Evolutionary conservation across 2,797 vertebrate genomes (phyloP).

Genomic region (Anolis apletophallus): DNA sequence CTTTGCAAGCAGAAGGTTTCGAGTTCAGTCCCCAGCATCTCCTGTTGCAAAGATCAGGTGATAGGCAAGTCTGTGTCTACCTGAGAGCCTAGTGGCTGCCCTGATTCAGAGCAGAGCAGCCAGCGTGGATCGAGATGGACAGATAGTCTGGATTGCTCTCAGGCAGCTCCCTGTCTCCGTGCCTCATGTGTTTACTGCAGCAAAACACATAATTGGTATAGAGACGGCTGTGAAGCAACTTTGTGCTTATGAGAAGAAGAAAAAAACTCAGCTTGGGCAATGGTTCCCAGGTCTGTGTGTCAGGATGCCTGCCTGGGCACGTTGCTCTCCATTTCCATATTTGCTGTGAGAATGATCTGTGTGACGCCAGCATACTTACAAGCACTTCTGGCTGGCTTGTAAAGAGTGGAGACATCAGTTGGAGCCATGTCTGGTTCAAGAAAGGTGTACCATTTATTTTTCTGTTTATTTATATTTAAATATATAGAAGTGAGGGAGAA

Average conservation of each 20-base stretch:
- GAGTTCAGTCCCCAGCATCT: not conserved
- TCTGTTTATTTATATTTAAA: too few species aligned
- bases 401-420: not conserved
- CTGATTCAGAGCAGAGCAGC: not conserved
- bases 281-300: not conserved
- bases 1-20: not conserved
- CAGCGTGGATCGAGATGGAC: not conserved
- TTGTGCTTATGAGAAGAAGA: not conserved
- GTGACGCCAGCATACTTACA: not conserved
- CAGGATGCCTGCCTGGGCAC: not conserved
- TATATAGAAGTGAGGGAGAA: too few species aligned
- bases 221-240: not conserved
- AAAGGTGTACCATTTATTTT: too few species aligned
- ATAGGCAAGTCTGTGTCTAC: not conserved
- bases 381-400: not conserved
- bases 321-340: not conserved
- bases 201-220: not conserved
- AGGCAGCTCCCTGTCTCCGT: too few species aligned
- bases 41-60: not conserved
- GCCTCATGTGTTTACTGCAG: not conserved
- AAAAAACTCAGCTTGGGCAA: not conserved
- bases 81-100: not conserved
- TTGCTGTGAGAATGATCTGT: not conserved
- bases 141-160: not conserved
- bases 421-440: too few species aligned